Evolutionary conservation across 2,888 invertebrate genomes (phyloP), one percentile per base, ranked within the genome.

Genomic region (Lasioglossum leucozonium): DNA sequence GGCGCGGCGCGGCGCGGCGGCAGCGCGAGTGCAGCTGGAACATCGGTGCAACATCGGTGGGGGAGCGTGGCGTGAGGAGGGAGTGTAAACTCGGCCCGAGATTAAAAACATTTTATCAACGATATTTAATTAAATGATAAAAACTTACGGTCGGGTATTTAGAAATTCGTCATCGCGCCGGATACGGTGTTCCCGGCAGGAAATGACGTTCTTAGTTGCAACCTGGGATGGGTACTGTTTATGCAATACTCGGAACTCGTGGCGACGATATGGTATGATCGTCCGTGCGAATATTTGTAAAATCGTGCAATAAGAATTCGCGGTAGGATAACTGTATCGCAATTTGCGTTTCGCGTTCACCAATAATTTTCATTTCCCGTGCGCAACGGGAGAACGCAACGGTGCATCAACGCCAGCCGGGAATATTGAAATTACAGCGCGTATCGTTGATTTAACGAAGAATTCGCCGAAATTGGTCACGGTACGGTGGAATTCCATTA

Each of bases 111-210:
- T 90, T 92, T 92, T 91, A 92, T 92, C 92, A 90, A 82, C 92
- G 91, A 93, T 92, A 92, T 92, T 92, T 93, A 92, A 93, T 93
- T 92, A 92, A 92, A 91, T 89, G 90, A 89, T 91, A 91, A 91
- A 91, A 91, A 91, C 73, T 83, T 74, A 85, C 34, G 67, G 58
- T 65, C 79, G 84, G 87, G 2, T 89, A 89, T 90, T 90, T 90
- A 89, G 84, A 90, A 91, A 90, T 90, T 91, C 87, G 89, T 89
- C 89, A 88, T 44, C 40, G 67, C 42, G 51, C 47, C 34, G 69
- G 51, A 79, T 82, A 58, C 76, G 77, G 5, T 74, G 83, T 81
- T 51, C 81, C 74, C 26, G 72, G 76, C 26, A 79, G 83, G 72
- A 81, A 82, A 81, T 30, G 79, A 77, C 11, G 78, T 22, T 55